Conservation (phyloP, 2,888 invertebrate genomes). For the Exephanes ischioxanthus region DNA sequence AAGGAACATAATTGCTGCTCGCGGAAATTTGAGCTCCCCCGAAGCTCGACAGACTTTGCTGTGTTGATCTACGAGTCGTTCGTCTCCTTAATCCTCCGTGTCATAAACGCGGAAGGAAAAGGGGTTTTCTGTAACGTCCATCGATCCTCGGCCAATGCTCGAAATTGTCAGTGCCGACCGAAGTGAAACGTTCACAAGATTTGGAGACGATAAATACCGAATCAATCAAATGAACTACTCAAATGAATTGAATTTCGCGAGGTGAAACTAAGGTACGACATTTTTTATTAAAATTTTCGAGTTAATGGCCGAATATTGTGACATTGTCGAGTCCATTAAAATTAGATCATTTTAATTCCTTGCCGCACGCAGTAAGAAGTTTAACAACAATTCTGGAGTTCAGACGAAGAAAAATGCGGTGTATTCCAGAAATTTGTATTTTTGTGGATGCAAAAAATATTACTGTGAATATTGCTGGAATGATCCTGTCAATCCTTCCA, state of each 20-base stretch:
- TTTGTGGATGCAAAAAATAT: no score
- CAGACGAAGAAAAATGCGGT: background rate
- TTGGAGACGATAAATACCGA: background rate
- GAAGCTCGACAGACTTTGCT: constrained; percentile 14
- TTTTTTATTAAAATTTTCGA: background rate
- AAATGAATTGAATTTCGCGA: background rate
- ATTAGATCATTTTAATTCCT: background rate
- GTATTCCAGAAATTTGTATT: background rate
- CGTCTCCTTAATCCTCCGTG: constrained; percentile 17
- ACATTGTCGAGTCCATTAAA: background rate
- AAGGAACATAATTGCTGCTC: constrained; percentile 16
- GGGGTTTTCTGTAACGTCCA: background rate
- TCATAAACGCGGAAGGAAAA: background rate
- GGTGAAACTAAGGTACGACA: background rate
- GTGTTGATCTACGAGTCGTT: constrained; percentile 37
- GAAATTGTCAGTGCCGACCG: background rate
- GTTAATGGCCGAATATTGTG: background rate
- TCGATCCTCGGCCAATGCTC: background rate
- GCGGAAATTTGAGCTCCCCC: constrained; percentile 41
- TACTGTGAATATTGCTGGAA: no score
- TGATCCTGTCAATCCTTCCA: no score
- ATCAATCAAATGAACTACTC: background rate
- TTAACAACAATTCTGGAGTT: background rate
- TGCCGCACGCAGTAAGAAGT: background rate
- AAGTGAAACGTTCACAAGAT: background rate